phyloP scores from a whole-genome alignment of 2,888 invertebrate species.

The Trachelus stipa region DNA sequence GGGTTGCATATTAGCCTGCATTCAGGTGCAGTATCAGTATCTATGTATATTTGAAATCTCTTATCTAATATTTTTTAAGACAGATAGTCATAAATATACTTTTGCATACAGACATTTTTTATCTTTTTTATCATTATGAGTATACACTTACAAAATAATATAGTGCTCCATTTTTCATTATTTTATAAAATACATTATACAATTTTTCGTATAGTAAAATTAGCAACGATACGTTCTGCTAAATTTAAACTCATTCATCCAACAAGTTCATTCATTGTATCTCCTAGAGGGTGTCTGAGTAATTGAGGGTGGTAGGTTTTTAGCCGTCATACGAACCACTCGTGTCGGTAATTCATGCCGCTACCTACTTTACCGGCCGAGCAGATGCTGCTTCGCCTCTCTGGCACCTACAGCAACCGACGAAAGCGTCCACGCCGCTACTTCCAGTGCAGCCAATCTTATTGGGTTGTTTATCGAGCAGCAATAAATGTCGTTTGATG shows the following conservation, averaged over 20 bases:
- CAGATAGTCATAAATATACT: background rate
- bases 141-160: background rate
- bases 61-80: background rate
- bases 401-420: conserved; percentile 28
- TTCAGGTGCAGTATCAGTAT: conserved; percentile 16
- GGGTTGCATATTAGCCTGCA: conserved; percentile 17
- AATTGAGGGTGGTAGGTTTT: background rate
- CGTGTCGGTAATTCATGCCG: conserved; percentile 42
- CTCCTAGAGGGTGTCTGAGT: background rate
- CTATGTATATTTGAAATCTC: background rate
- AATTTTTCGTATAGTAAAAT: background rate
- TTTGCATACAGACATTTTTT: background rate
- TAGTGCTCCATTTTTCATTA: background rate
- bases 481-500: conserved; percentile 28
- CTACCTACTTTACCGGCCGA: conserved; percentile 48
- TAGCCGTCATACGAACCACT: background rate
- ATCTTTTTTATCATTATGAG: background rate
- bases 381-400: conserved; percentile 21
- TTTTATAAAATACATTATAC: background rate
- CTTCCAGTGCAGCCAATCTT: conserved; percentile 21
- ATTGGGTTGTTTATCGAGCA: conserved; percentile 34
- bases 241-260: background rate
- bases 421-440: conserved; percentile 21
- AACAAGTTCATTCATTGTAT: background rate
- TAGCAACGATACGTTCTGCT: background rate